phyloP scores from a whole-genome alignment of 2,113 vertebrate species.

The Zingel zingel region DNA sequence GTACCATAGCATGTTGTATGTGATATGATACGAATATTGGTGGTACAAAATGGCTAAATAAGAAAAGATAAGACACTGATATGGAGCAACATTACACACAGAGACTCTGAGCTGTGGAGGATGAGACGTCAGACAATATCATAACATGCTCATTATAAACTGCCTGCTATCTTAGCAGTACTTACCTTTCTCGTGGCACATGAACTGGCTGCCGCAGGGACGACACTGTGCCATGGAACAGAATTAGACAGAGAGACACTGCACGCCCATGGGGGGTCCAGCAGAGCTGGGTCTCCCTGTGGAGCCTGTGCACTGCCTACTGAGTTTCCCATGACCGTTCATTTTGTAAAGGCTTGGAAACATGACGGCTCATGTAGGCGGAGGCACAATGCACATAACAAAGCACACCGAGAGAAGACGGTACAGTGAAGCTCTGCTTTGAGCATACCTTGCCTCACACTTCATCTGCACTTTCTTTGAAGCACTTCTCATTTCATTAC shows the following conservation, averaged over 20 bases:
- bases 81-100: neutral
- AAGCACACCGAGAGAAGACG: conserved; percentile 9
- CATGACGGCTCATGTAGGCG: conserved; percentile 55
- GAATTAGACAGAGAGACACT: conserved; percentile 72
- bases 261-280: conserved; percentile 64
- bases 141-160: neutral
- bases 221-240: conserved; percentile 67
- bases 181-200: neutral
- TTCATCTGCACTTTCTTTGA: conserved; percentile 2
- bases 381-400: conserved; percentile 60
- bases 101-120: neutral
- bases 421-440: conserved; percentile 30
- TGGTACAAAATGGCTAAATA: neutral
- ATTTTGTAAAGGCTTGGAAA: conserved; percentile 61
- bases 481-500: conserved; percentile 18
- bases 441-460: conserved; percentile 12
- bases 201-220: conserved; percentile 22
- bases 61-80: neutral
- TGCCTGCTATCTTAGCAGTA: neutral
- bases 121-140: neutral
- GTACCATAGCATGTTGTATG: too few species aligned
- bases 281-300: conserved; percentile 60
- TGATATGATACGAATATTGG: neutral
- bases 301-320: conserved; percentile 60
- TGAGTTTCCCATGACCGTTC: conserved; percentile 81